A percentile compares a stretch with the other conserved stretches of the same genome.
phyloP scores from a whole-genome alignment of 37 sponge, comb jelly and placozoan genomes.

The Halichondria panicea region DNA sequence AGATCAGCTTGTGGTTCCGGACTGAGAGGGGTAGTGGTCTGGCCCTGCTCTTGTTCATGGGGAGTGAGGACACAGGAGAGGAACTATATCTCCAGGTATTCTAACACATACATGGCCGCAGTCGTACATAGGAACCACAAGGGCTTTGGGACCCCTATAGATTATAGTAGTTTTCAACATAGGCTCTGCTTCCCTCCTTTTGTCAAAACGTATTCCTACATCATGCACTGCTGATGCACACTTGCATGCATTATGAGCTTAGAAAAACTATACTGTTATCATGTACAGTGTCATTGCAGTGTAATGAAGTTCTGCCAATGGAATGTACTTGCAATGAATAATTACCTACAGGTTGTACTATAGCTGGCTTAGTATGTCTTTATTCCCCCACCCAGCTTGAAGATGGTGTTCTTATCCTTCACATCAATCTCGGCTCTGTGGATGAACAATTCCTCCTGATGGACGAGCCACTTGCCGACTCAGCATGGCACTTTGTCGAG shows the following conservation, averaged over 20 bases:
- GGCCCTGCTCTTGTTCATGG: conserved; percentile 25
- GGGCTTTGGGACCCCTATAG: too few relatives aligned
- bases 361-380: background rate
- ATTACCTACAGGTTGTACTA: too few relatives aligned
- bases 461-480: conserved; percentile 3
- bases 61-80: conserved; percentile 3
- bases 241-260: too few relatives aligned
- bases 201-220: too few relatives aligned
- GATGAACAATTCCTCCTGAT: conserved; percentile 6
- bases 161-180: too few relatives aligned
- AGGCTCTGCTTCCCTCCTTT: too few relatives aligned
- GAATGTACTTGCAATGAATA: too few relatives aligned
- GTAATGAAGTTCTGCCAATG: too few relatives aligned
- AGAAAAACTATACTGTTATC: too few relatives aligned
- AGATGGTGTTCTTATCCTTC: conserved; percentile 13
- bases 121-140: too few relatives aligned
- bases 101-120: background rate
- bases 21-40: conserved; percentile 3
- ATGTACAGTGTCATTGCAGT: too few relatives aligned
- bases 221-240: too few relatives aligned
- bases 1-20: conserved; percentile 27
- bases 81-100: background rate
- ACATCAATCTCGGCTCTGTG: conserved; percentile 39
- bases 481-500: conserved; percentile 34
- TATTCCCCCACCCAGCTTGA: conserved; percentile 40